Conservation (phyloP, 1,140 invertebrate genomes). For the Drosophila pachea region DNA sequence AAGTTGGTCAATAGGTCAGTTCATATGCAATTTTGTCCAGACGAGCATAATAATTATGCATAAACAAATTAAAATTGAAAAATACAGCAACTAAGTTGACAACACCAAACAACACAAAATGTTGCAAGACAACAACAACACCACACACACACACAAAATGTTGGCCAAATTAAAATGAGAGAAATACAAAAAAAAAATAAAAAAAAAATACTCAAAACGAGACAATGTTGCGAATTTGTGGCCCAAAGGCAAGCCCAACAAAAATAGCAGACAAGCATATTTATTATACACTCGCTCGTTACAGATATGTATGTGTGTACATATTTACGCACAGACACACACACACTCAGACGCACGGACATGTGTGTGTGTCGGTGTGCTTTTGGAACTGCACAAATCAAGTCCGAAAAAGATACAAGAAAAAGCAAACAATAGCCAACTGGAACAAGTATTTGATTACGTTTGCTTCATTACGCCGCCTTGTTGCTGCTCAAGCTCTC, state of each 20-base stretch:
- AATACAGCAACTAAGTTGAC: conserved; percentile 40
- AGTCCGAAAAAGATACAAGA: conserved; percentile 19
- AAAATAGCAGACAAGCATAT: conserved; percentile 11
- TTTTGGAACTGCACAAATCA: conserved; percentile 45
- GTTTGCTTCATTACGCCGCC: conserved; percentile 11
- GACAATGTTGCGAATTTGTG: conserved; percentile 59
- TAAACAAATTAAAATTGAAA: conserved; percentile 41
- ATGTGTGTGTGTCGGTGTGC: conserved; percentile 5
- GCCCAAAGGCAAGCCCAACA: conserved; percentile 28
- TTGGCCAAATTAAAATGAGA: conserved; percentile 44
- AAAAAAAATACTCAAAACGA: conserved; percentile 16
- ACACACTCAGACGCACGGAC: neutral
- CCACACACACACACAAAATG: conserved; percentile 36
- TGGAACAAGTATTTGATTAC: conserved; percentile 37
- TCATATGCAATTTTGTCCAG: conserved; percentile 8
- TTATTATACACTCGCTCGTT: neutral
- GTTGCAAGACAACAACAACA: conserved; percentile 42
- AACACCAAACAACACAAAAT: conserved; percentile 36
- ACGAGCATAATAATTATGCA: conserved; percentile 57
- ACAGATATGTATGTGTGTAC: conserved; percentile 6
- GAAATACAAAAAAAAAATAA: conserved; percentile 31
- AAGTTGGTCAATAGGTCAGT: conserved; percentile 32
- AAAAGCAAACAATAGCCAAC: conserved; percentile 49
- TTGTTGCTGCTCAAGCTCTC: conserved; percentile 22
- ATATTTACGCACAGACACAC: neutral